Evolutionary conservation across 2,888 invertebrate species (phyloP), one percentile per base, ranked within the genome.

Genomic region (Chrysotoxum bicinctum): DNA sequence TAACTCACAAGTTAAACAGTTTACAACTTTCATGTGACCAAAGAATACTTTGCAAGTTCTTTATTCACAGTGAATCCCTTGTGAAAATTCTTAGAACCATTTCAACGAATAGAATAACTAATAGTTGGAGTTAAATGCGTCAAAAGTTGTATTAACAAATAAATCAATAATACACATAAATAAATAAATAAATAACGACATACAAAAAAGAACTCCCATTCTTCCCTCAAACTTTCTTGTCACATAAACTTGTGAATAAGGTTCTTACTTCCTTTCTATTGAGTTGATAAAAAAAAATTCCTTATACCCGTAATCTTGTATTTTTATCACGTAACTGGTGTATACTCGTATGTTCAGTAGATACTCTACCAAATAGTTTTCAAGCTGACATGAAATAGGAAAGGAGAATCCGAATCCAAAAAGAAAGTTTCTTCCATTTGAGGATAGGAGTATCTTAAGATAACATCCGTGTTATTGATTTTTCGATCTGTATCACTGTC

Each of bases 381-480:
- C 35, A 48, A 48, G 35, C 72, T 48, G 72, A 72, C 70, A 58
- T 9, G 12, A 35, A 56, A 56, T 56, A 69, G 23, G 56, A 56
- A 56, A 56, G 10, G 9, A 37, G 35, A 21, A 40, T 60, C n/a
- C 60, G 10, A 40, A 40, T 60, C n/a, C 60, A 6, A 40, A 40
- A 35, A 21, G 21, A 60, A 60, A 60, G 16, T 60, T 60, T 56
- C 56, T 26, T 3, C 35, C 1, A 35, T 60, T 35, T 37, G 32
- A 48, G n/a, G 60, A 14, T 35, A 58, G 14, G 32, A 52, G 32
- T 40, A 35, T 58, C 48, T 60, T 56, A 48, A 37, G 35, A 48
- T 72, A 58, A 48, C 35, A 48, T 72, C 72, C 58, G 45, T 10
- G 26, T 60, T 72, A 72, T 72, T 72, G 72, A 72, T 60, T 72